Conservation (phyloP, 1,140 invertebrate species). For the Drosophila eugracilis region DNA sequence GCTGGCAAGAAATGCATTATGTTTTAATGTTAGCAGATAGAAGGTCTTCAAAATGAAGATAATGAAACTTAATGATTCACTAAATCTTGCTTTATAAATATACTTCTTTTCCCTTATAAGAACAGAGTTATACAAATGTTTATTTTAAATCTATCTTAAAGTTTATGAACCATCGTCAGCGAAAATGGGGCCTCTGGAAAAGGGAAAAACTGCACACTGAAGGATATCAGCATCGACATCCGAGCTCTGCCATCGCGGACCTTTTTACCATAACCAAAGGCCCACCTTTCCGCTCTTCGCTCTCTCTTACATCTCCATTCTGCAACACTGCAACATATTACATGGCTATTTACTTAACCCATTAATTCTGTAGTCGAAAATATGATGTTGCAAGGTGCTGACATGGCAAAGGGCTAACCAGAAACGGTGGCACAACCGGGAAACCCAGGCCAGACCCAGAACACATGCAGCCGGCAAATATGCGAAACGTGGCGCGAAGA, state of each 20-base stretch:
- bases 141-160: slow-evolving; percentile 1
- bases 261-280: slow-evolving; percentile 16
- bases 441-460: slow-evolving; percentile 32
- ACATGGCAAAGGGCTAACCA: slow-evolving; percentile 43
- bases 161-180: slow-evolving; percentile 1
- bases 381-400: slow-evolving; percentile 54
- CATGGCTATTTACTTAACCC: slow-evolving; percentile 79
- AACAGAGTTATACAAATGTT: neutral
- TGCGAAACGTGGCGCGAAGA: slow-evolving; percentile 60
- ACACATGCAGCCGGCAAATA: slow-evolving; percentile 52
- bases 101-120: neutral
- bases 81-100: neutral
- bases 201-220: neutral
- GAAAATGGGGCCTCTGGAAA: neutral
- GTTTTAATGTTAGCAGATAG: no score
- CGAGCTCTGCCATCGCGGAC: slow-evolving; percentile 11
- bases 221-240: slow-evolving; percentile 29
- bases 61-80: no score
- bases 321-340: slow-evolving; percentile 59
- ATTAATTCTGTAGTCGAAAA: slow-evolving; percentile 66
- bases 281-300: neutral
- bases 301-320: no score
- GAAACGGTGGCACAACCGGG: slow-evolving; percentile 17
- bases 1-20: neutral
- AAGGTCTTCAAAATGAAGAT: no score